These are phyloP conservation scores for Drosophila obscura DNA, from an alignment of 1,140 invertebrate species.

Conservation along the genomic window DNA sequence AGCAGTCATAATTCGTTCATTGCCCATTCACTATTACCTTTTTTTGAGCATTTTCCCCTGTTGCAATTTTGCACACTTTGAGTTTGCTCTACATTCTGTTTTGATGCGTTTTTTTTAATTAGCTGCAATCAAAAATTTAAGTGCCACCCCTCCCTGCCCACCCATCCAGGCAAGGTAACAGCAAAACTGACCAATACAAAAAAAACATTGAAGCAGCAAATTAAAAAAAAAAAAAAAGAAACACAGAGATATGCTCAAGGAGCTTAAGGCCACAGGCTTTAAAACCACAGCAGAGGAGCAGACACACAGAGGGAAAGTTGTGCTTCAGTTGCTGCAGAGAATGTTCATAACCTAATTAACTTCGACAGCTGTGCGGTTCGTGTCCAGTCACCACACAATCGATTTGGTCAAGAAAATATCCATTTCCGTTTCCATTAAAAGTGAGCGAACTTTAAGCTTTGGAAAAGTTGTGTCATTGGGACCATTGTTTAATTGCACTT, in stretches of 20 bases:
- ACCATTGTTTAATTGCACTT: slow-evolving; percentile 61
- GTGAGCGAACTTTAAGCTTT: slow-evolving; percentile 31
- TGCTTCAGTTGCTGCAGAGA: slow-evolving; percentile 4
- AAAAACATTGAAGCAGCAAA: background rate
- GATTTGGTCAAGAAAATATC: slow-evolving; percentile 42
- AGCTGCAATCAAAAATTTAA: slow-evolving; percentile 65
- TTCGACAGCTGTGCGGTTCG: slow-evolving; percentile 34
- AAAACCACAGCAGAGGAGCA: slow-evolving; percentile 9
- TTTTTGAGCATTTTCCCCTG: background rate
- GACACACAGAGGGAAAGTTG: slow-evolving; percentile 3
- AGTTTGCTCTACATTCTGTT: slow-evolving; percentile 32
- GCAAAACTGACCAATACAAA: slow-evolving; percentile 25
- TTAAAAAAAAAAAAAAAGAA: slow-evolving; percentile 4
- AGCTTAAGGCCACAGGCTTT: slow-evolving; percentile 28
- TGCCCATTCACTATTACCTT: background rate
- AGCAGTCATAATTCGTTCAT: background rate
- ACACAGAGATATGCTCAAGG: slow-evolving; percentile 18
- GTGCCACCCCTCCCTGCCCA: background rate
- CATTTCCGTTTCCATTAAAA: slow-evolving; percentile 26
- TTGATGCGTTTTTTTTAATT: slow-evolving; percentile 58
- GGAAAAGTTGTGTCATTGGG: slow-evolving; percentile 22
- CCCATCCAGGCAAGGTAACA: slow-evolving; percentile 1
- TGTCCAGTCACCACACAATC: slow-evolving; percentile 29
- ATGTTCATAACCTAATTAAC: slow-evolving; percentile 61
- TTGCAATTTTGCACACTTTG: slow-evolving; percentile 14